Base-by-base conservation (phyloP, 2,113 vertebrate genomes). In the Psammodynastes pulverulentus region DNA sequence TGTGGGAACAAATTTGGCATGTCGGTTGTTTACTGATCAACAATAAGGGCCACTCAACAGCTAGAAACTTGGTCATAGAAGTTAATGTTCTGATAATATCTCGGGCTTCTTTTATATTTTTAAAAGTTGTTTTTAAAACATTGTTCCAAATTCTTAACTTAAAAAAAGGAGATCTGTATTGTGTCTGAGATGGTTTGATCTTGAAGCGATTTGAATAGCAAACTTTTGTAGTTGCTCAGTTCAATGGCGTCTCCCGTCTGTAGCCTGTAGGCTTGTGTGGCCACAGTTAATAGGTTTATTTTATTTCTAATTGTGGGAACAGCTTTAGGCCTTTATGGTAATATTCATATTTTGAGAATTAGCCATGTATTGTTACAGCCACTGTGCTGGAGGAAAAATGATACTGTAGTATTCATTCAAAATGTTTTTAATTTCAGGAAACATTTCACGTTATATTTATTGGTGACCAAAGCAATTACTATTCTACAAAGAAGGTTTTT, bases 281-380 rank as follows among this genome's bases (percentile, higher is more conserved):
- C 89, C 56, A 89, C 52, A 94, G 87, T 87, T 93, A 94, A 94
- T 87, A 94, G 90, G 88, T 94, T 96, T 93, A 93, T 95, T 95
- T 96, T 94, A 92, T 92, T 95, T 96, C 96, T 96, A 94, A 94
- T 93, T 95, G 91, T 96, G 92, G 93, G 94, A 94, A 88, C 91
- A 90, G 84, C 85, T 92, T 52, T 89, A 94, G 96, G 79, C 94
- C 92, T 24, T 94, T 94, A 95, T 93, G 86, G 12, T 95, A 95
- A 95, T 95, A 93, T 92, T 92, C 89, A 84, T 94, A 90, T 94
- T 94, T 96, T 92, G 62, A 95, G 67, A 95, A 95, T 96, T 97
- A 95, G 53, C 39, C 9, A 91, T 94, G 39, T 93, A 92, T 95
- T 95, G 91, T 97, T 96, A 86, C 29, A 93, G 87, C 46, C 46